Evolutionary conservation across 2,797 vertebrate species (phyloP).

Genomic region (Characodon lateralis): DNA sequence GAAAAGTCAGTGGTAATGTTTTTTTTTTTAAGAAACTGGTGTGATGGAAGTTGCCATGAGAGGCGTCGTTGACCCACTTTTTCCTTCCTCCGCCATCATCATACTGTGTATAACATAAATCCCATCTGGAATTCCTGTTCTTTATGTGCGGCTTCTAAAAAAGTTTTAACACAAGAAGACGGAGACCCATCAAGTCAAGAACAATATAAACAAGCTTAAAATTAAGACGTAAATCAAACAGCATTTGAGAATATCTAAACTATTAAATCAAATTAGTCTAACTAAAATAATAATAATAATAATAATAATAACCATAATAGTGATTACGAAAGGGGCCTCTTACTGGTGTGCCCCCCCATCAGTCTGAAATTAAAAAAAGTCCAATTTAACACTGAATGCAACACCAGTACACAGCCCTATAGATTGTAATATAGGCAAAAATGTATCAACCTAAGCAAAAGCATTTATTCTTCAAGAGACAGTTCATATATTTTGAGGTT

Average conservation of each 20-base stretch:
- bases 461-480: not conserved
- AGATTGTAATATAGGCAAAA: not conserved
- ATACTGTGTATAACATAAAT: constrained; percentile 22
- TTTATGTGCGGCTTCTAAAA: constrained; percentile 24
- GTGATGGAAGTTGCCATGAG: constrained; percentile 13
- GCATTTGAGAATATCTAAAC: not conserved
- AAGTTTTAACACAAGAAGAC: constrained; percentile 25
- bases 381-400: not conserved
- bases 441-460: not conserved
- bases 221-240: not conserved
- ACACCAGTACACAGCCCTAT: not conserved
- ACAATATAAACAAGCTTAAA: not conserved
- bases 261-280: not conserved
- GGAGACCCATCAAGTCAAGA: constrained; percentile 9
- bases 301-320: not conserved
- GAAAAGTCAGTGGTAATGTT: constrained; percentile 23
- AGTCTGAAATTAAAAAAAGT: not conserved
- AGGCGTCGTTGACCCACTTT: constrained; percentile 17
- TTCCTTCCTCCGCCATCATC: constrained; percentile 11
- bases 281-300: not conserved
- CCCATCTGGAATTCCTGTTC: constrained; percentile 21
- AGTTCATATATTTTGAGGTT: not conserved
- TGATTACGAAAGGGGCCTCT: no score
- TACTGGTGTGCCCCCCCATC: not conserved
- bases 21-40: constrained; percentile 13